phyloP scores from a whole-genome alignment of 1,140 invertebrate species.

The Chironomus tepperi region DNA sequence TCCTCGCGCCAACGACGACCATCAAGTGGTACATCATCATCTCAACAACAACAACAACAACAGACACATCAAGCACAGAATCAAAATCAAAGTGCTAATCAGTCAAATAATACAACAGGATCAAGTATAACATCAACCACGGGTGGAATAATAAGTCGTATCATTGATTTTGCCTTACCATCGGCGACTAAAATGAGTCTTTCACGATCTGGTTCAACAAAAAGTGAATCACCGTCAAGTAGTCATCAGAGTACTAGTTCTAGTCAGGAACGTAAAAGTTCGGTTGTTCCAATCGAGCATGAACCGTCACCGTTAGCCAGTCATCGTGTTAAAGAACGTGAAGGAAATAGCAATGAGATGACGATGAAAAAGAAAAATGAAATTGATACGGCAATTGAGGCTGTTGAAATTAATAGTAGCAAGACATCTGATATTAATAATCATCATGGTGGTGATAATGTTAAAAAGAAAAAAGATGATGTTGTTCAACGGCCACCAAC shows the following conservation, averaged over 20 bases:
- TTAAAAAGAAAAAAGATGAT: too few species aligned
- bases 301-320: background rate
- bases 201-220: background rate
- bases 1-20: constrained; percentile 16
- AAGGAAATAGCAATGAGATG: background rate
- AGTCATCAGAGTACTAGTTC: background rate
- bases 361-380: background rate
- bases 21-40: background rate
- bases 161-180: constrained; percentile 17
- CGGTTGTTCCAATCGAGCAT: background rate
- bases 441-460: background rate
- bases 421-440: background rate
- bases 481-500: background rate
- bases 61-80: background rate
- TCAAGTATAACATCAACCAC: background rate
- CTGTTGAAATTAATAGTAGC: constrained; percentile 3
- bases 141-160: constrained; percentile 5
- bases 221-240: background rate
- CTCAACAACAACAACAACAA: background rate
- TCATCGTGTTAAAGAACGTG: background rate
- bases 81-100: too few species aligned
- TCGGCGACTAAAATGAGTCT: constrained; percentile 16
- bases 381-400: background rate
- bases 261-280: background rate
- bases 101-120: background rate